Evolutionary conservation across 2,888 invertebrate genomes (phyloP).

Genomic region (Hipparchia semele): DNA sequence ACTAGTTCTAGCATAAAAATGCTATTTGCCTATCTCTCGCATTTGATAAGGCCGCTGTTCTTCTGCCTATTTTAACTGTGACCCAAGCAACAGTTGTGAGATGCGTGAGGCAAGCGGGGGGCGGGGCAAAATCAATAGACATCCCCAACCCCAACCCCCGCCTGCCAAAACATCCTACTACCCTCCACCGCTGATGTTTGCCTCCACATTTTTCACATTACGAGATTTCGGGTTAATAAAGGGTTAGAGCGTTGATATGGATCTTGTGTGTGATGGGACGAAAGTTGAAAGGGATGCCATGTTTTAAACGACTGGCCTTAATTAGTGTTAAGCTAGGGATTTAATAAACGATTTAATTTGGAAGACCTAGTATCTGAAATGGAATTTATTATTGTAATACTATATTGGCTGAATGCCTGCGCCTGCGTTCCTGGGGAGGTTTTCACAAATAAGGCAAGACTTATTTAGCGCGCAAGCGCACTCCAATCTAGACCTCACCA

Average conservation of each 20-base stretch:
- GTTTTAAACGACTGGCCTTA: constrained; percentile 9
- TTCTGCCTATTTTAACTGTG: constrained; percentile 43
- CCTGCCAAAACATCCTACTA: constrained; percentile 51
- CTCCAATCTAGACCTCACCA: too few species aligned
- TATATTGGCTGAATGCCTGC: too few species aligned
- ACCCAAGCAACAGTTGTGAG: constrained; percentile 79
- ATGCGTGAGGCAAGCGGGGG: constrained; percentile 61
- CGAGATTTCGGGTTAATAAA: constrained; percentile 41
- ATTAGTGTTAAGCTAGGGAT: constrained; percentile 18
- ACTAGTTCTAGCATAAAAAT: too few species aligned
- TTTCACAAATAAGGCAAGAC: too few species aligned
- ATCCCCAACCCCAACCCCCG: constrained; percentile 56
- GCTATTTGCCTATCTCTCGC: background rate
- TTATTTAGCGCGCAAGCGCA: too few species aligned
- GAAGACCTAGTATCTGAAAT: background rate
- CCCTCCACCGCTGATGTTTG: constrained; percentile 54
- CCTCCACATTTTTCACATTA: constrained; percentile 55
- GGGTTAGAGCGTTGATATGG: constrained; percentile 33
- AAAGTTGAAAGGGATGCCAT: constrained; percentile 36
- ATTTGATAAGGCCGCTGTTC: constrained; percentile 26
- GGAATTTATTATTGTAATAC: background rate
- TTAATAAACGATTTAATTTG: background rate
- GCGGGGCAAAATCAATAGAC: constrained; percentile 48
- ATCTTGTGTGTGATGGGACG: constrained; percentile 37
- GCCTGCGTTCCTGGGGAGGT: too few species aligned